A percentile compares a stretch with the other conserved stretches of the same genome.
Conservation (phyloP, 2,888 invertebrate genomes). For the Psylliodes chrysocephalus region DNA sequence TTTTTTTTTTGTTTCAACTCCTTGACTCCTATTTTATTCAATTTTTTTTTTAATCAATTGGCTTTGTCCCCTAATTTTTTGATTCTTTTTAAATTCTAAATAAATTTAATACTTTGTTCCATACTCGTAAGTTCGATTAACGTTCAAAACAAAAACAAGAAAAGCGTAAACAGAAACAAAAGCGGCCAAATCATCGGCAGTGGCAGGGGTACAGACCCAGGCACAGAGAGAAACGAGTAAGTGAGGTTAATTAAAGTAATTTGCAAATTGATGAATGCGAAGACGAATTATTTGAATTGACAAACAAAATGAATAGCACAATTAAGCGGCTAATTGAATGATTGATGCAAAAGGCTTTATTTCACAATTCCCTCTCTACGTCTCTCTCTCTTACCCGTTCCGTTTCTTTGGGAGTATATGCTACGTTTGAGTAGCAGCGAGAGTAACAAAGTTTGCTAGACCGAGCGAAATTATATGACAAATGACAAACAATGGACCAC, state of each 20-base stretch:
- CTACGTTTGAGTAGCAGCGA: too few relatives aligned
- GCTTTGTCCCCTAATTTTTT: too few relatives aligned
- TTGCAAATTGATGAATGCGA: constrained; percentile 60
- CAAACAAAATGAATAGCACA: constrained; percentile 63
- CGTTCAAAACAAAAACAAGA: constrained; percentile 39
- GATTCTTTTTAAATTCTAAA: too few relatives aligned
- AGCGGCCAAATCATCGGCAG: too few relatives aligned
- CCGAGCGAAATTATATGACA: constrained; percentile 56
- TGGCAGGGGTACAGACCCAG: too few relatives aligned
- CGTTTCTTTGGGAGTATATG: constrained; percentile 39
- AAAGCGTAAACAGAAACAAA: constrained; percentile 43
- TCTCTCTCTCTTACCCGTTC: constrained; percentile 16
- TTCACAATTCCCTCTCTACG: constrained; percentile 38
- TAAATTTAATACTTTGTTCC: too few relatives aligned
- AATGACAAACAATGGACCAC: constrained; percentile 58
- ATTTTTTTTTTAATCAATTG: too few relatives aligned
- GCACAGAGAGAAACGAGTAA: constrained; percentile 53
- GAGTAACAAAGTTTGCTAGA: constrained; percentile 37
- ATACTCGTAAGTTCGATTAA: too few relatives aligned
- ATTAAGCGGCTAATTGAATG: constrained; percentile 64
- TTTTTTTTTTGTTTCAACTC: too few relatives aligned
- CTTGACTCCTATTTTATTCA: too few relatives aligned
- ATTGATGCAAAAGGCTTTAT: constrained; percentile 60
- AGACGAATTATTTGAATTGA: constrained; percentile 60
- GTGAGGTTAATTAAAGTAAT: constrained; percentile 51